These are phyloP conservation scores for Melanargia galathea DNA, from an alignment of 2,888 invertebrate species.

Conservation along the genomic window DNA sequence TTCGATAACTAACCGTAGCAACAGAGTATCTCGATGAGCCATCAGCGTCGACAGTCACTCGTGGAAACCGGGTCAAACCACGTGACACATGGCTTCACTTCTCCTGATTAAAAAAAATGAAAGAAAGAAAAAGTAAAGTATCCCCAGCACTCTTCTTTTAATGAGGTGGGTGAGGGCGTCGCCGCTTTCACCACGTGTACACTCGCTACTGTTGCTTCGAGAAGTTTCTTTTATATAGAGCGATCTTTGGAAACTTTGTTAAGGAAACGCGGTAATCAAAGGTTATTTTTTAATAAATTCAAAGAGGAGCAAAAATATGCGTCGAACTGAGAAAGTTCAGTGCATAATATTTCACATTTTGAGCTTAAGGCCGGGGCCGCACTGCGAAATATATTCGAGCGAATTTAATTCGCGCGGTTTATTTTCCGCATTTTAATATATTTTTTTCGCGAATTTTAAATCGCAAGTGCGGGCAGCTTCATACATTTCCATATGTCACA, in stretches of 20 bases:
- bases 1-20: conserved; percentile 12
- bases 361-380: too few relatives aligned
- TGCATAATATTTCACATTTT: too few relatives aligned
- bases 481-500: too few relatives aligned
- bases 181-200: background rate
- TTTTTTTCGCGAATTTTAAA: too few relatives aligned
- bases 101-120: conserved; percentile 23
- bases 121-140: conserved; percentile 15
- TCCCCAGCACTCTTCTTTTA: conserved; percentile 21
- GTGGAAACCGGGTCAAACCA: conserved; percentile 35
- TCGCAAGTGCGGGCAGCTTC: too few relatives aligned
- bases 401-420: too few relatives aligned
- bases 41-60: conserved; percentile 31
- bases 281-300: too few relatives aligned
- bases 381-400: too few relatives aligned
- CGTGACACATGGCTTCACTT: conserved; percentile 19
- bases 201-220: background rate
- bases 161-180: conserved; percentile 19
- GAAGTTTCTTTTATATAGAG: conserved; percentile 9
- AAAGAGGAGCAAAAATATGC: too few relatives aligned
- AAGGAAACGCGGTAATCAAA: background rate
- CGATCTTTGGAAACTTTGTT: background rate
- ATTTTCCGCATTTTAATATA: too few relatives aligned
- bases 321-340: too few relatives aligned
- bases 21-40: conserved; percentile 30